A percentile compares a stretch with the other conserved stretches of the same genome.
phyloP scores from a whole-genome alignment of 2,113 vertebrate genomes.

The Hyla sarda region DNA sequence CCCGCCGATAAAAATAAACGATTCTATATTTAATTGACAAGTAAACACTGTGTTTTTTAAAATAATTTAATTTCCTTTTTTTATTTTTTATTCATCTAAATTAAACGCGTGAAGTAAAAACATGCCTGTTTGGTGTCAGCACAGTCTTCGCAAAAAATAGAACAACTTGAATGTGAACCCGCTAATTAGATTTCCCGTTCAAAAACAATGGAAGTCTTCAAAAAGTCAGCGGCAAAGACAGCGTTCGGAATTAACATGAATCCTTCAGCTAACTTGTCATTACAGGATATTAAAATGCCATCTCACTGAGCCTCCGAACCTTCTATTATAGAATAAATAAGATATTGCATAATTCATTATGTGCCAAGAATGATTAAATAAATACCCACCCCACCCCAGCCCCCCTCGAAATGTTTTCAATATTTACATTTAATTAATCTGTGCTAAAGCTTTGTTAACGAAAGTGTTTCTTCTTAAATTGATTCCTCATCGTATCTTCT shows the following conservation, averaged over 20 bases:
- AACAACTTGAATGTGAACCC: not conserved
- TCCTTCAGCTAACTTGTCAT: slow-evolving; percentile 1
- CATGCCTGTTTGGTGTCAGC: not conserved
- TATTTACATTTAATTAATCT: slow-evolving; percentile 76
- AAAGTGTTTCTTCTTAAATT: slow-evolving; percentile 76
- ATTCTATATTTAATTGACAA: slow-evolving; percentile 13
- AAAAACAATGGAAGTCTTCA: not conserved
- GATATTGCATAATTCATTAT: slow-evolving; percentile 46
- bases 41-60: not conserved
- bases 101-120: not conserved
- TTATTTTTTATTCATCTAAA: not conserved
- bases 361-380: slow-evolving; percentile 57
- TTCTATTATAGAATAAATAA: slow-evolving; percentile 13
- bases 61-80: too few species aligned
- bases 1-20: not conserved
- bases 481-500: slow-evolving; percentile 80
- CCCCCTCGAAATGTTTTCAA: slow-evolving; percentile 73
- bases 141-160: not conserved
- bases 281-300: not conserved
- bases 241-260: not conserved
- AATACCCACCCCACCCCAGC: slow-evolving; percentile 61
- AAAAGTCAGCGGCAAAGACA: not conserved
- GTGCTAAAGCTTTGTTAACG: slow-evolving; percentile 76
- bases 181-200: not conserved
- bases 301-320: not conserved